Percentiles rank a stretch among this genome's conserved stretches.
These are phyloP conservation scores for Ellobius talpinus DNA, from an alignment of 2,113 vertebrate genomes.

Conservation along the genomic window DNA sequence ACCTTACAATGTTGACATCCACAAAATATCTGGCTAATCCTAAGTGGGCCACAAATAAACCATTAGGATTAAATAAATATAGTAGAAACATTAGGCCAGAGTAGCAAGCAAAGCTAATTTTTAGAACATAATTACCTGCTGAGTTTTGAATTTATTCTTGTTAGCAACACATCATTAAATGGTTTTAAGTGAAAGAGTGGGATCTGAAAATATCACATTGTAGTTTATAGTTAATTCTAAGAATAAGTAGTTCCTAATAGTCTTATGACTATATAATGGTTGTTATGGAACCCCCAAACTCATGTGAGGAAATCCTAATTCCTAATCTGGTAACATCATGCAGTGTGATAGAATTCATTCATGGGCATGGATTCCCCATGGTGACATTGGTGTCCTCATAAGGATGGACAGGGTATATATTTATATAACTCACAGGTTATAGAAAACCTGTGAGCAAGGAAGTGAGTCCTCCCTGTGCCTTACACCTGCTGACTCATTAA, in stretches of 20 bases:
- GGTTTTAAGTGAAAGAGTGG: constrained; percentile 41
- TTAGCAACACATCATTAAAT: constrained; percentile 19
- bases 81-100: not conserved
- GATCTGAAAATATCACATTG: not conserved
- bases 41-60: not conserved
- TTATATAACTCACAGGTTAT: not conserved
- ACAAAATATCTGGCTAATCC: not conserved
- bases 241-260: not conserved
- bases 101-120: not conserved
- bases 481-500: not conserved
- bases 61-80: not conserved
- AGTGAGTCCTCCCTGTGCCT: too few species aligned
- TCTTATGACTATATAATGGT: not conserved
- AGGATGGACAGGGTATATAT: not conserved
- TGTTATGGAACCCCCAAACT: not conserved
- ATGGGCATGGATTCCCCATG: not conserved
- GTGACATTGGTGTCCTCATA: too few species aligned
- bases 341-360: not conserved
- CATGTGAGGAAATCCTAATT: not conserved
- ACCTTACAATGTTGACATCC: not conserved
- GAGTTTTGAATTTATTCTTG: constrained; percentile 39
- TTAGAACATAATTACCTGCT: constrained; percentile 32
- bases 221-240: constrained; percentile 43
- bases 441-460: not conserved
- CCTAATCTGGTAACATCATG: not conserved